Base-by-base conservation (phyloP, 2,888 invertebrate species). In the Pammene fasciana region DNA sequence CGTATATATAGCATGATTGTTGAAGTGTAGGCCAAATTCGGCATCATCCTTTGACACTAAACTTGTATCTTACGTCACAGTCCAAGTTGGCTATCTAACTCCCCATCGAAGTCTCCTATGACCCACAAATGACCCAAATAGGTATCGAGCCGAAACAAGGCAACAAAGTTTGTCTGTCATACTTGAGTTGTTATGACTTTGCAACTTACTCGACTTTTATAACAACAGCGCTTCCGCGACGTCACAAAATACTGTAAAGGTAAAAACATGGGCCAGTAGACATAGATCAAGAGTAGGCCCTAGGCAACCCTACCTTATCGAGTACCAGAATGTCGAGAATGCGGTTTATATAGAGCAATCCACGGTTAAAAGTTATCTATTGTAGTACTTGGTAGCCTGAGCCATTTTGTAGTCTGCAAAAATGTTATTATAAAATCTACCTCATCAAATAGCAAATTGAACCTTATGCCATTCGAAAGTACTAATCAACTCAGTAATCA, bases 121-220 rank as follows among this genome's bases (percentile, higher is more conserved):
- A 52, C 62, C 62, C 52, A 52, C 41, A 50, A 59, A 62, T 52
- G 62, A 52, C 52, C 62, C 52, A 62, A 62, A 62, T 62, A 62
- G 18, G 50, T 62, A 41, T 52, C 50, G 41, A 41, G 14, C 41
- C 50, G 50, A 62, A 52, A 62, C 52, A 50, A 41, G 50, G 41
- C 62, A 41, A 62, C 62, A 41, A 52, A 62, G 18, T 62, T 50
- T 50, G 60, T 46, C 41, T 50, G 60, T 46, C 41, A 26, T 50
- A 41, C 50, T 61, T 50, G 18, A 61, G 16, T 62, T 61, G 50
- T 61, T 62, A 62, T 50, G 62, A 62, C 50, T 50, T 61, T 16
- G 61, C 62, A 16, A 61, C 50, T 50, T 61, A 10, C 48, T 13
- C 18, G 13, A 62, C 50, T 62, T 61, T 18, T 36, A 14, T 16